phyloP scores from a whole-genome alignment of 2,113 vertebrate species.

The Triplophysa tibetana region DNA sequence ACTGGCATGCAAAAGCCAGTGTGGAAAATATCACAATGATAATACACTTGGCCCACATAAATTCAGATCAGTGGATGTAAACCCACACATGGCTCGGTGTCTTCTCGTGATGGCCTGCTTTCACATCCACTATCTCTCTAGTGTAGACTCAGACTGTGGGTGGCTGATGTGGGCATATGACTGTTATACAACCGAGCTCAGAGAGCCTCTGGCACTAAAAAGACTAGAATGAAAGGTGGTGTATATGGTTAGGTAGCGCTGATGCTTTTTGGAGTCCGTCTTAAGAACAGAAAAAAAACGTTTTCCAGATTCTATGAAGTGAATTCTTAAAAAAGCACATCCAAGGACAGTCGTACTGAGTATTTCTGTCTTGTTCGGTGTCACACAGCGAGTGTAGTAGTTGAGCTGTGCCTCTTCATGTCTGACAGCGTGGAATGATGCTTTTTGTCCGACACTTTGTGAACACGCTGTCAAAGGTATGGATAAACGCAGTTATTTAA shows the following conservation, averaged over 20 bases:
- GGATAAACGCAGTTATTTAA: conserved; percentile 31
- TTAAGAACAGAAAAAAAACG: background rate
- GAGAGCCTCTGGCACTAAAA: background rate
- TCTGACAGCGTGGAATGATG: conserved; percentile 3
- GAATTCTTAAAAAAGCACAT: background rate
- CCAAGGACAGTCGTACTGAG: background rate
- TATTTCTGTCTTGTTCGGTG: background rate
- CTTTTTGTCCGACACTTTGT: conserved; percentile 1
- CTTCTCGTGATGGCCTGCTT: conserved; percentile 34
- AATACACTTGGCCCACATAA: conserved; percentile 34
- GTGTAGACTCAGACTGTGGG: conserved; percentile 43
- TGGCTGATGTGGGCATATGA: conserved; percentile 37
- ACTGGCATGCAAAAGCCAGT: background rate
- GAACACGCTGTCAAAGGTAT: conserved; percentile 19
- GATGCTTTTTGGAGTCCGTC: conserved; percentile 36
- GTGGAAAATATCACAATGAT: conserved; percentile 30
- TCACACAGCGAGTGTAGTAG: background rate
- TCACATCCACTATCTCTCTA: conserved; percentile 3
- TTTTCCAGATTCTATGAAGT: background rate
- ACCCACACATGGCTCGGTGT: conserved; percentile 29
- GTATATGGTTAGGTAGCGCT: conserved; percentile 32
- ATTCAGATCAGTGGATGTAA: conserved; percentile 25
- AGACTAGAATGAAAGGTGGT: background rate
- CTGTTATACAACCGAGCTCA: conserved; percentile 15
- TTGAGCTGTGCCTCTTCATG: conserved; percentile 2